phyloP scores from a whole-genome alignment of 2,888 invertebrate species.

The Lasius platythorax region DNA sequence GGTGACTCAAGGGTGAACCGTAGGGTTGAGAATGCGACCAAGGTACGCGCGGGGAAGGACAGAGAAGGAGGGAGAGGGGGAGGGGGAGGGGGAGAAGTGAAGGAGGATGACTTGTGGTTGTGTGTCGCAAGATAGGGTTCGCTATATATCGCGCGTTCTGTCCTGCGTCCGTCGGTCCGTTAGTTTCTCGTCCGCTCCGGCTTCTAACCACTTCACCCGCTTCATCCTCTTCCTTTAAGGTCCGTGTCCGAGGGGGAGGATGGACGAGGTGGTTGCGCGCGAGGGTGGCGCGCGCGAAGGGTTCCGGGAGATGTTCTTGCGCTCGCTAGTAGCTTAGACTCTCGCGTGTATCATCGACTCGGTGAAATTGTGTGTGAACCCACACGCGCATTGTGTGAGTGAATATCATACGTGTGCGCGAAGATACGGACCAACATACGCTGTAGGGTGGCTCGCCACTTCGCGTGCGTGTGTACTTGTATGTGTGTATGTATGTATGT shows the following conservation, averaged over 20 bases:
- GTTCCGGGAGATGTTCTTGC: constrained; percentile 79
- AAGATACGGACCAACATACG: constrained; percentile 51
- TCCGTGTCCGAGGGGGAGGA: constrained; percentile 74
- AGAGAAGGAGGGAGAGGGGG: constrained; percentile 17
- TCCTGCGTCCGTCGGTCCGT: constrained; percentile 74
- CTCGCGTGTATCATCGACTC: constrained; percentile 58
- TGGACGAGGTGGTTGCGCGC: constrained; percentile 72
- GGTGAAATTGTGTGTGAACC: constrained; percentile 72
- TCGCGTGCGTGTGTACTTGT: constrained; percentile 46
- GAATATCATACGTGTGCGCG: constrained; percentile 54
- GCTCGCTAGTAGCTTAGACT: constrained; percentile 74
- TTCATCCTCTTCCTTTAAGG: constrained; percentile 80
- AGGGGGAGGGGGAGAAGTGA: neutral
- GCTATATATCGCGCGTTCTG: constrained; percentile 73
- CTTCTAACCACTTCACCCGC: constrained; percentile 74
- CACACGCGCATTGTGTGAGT: constrained; percentile 66
- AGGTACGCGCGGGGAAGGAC: constrained; percentile 68
- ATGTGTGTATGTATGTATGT: constrained; percentile 38
- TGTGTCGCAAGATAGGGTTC: constrained; percentile 84
- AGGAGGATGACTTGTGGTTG: constrained; percentile 84
- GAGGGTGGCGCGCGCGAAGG: constrained; percentile 70
- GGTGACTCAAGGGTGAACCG: constrained; percentile 77
- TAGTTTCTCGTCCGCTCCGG: constrained; percentile 72
- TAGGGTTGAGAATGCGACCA: constrained; percentile 75
- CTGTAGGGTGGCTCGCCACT: constrained; percentile 14